Percentiles rank a stretch among this genome's conserved stretches.
These are phyloP conservation scores for Cygnus olor DNA, from an alignment of 2,797 vertebrate genomes.

Conservation along the genomic window DNA sequence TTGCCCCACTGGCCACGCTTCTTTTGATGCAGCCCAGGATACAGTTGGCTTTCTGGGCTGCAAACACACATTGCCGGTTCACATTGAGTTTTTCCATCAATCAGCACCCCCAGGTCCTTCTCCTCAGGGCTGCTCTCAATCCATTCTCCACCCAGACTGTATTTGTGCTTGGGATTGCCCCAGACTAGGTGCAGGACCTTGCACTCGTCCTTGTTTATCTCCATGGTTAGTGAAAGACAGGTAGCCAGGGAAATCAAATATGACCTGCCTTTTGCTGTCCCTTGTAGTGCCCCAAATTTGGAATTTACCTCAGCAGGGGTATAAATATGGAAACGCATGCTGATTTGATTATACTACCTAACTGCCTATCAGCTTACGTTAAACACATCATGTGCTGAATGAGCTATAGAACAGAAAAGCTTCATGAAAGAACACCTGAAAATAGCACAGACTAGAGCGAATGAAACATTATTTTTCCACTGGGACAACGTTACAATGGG, in stretches of 20 bases:
- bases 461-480: background rate
- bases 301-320: background rate
- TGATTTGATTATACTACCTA: background rate
- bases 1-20: too few species aligned
- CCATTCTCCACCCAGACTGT: too few species aligned
- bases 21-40: too few species aligned
- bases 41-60: too few species aligned
- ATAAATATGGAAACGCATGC: background rate
- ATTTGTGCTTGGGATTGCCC: too few species aligned
- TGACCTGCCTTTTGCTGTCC: background rate
- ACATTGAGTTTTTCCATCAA: too few species aligned
- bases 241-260: background rate
- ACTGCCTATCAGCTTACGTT: background rate
- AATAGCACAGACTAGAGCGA: background rate
- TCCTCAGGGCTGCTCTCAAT: too few species aligned
- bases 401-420: background rate
- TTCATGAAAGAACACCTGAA: background rate
- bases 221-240: background rate
- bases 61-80: too few species aligned
- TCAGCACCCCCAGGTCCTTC: too few species aligned
- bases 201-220: background rate
- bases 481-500: rapidly evolving
- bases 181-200: too few species aligned
- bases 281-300: background rate
- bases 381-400: background rate